Evolutionary conservation across 2,797 vertebrate genomes (phyloP).

Genomic region (Catostomus latipinnis): DNA sequence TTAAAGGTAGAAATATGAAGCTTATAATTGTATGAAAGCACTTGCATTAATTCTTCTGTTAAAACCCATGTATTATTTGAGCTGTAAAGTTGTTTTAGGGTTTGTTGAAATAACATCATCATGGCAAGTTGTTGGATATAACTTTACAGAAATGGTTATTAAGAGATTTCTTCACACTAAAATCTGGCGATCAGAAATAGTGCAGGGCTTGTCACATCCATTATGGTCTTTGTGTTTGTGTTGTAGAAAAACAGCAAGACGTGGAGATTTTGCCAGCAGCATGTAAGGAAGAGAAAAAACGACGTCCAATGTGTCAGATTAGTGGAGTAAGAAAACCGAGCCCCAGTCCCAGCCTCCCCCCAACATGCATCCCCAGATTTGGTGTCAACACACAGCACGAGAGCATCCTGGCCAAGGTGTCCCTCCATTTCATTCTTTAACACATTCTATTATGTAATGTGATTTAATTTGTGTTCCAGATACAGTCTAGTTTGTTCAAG

Average conservation of each 20-base stretch:
- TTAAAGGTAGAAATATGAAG: no score
- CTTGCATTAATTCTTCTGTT: no score
- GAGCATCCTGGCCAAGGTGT: slow-evolving; percentile 84
- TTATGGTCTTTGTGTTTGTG: slow-evolving; percentile 16
- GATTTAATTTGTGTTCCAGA: no score
- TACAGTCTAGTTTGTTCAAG: no score
- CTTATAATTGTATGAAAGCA: no score
- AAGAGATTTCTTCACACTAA: neutral
- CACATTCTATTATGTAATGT: no score
- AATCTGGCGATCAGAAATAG: neutral
- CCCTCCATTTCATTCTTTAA: neutral
- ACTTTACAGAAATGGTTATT: neutral
- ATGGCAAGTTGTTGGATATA: no score
- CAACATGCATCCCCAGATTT: slow-evolving; percentile 83
- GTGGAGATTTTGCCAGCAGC: slow-evolving; percentile 82
- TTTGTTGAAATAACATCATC: no score
- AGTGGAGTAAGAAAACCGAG: slow-evolving; percentile 81
- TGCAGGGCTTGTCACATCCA: neutral
- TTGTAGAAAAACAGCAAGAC: slow-evolving; percentile 90
- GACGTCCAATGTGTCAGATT: slow-evolving; percentile 88
- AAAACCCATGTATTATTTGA: no score
- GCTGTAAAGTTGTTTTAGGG: no score
- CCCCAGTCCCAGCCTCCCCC: slow-evolving; percentile 73
- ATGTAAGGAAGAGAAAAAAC: slow-evolving; percentile 83
- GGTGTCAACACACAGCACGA: slow-evolving; percentile 88